A percentile compares a stretch with the other conserved stretches of the same genome.
Conservation (phyloP, 1,140 invertebrate species). For the Bombus breviceps region DNA sequence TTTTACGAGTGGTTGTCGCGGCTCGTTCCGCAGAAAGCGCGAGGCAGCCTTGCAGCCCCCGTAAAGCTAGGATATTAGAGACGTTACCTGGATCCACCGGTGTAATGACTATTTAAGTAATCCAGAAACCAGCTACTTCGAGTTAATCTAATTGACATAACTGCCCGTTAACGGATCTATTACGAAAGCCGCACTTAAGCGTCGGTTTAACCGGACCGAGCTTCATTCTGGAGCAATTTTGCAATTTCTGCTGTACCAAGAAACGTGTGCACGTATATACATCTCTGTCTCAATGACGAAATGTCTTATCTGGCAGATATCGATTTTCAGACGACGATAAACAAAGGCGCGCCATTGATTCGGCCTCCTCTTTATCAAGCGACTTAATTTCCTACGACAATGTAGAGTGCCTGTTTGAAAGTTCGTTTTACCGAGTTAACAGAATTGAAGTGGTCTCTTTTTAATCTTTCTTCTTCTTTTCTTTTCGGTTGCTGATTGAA, state of each 20-base stretch:
- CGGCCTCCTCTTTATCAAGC: background rate
- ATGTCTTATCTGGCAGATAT: background rate
- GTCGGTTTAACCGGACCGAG: slow-evolving; percentile 44
- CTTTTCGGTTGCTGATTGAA: background rate
- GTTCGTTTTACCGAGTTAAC: background rate
- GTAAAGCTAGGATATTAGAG: slow-evolving; percentile 56
- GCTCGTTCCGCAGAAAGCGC: slow-evolving; percentile 26
- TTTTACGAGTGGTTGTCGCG: slow-evolving; percentile 52
- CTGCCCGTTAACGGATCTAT: slow-evolving; percentile 64
- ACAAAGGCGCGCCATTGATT: background rate
- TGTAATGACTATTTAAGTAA: slow-evolving; percentile 65
- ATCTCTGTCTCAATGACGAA: background rate
- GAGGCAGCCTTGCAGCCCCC: background rate
- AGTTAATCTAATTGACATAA: slow-evolving; percentile 67
- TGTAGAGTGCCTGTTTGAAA: background rate
- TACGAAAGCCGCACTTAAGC: slow-evolving; percentile 41
- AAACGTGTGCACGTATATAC: background rate
- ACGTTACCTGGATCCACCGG: slow-evolving; percentile 28
- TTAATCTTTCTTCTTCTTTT: background rate
- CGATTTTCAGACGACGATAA: background rate
- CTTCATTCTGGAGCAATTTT: slow-evolving; percentile 11
- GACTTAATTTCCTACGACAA: background rate
- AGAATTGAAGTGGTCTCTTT: background rate
- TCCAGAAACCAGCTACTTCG: slow-evolving; percentile 58
- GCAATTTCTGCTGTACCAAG: background rate